Percentiles rank a stretch among this genome's conserved stretches.
These are phyloP conservation scores for Loris lydekkerianus DNA, from an alignment of 2,797 vertebrate genomes.

Conservation along the genomic window DNA sequence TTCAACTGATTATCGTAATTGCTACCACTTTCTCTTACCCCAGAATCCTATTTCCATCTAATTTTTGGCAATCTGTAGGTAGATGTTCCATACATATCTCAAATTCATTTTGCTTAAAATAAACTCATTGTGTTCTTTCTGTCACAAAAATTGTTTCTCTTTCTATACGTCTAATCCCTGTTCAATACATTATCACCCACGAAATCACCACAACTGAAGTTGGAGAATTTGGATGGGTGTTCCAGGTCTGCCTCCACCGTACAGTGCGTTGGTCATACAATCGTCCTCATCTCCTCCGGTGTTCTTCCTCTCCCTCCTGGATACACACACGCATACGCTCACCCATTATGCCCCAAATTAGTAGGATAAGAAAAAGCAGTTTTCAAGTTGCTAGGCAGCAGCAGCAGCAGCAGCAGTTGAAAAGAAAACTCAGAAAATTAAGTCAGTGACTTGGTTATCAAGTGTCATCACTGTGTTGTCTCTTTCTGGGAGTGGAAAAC, in stretches of 20 bases:
- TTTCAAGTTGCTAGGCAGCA: slow-evolving; percentile 88
- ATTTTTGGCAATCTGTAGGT: slow-evolving; percentile 55
- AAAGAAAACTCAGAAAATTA: slow-evolving; percentile 82
- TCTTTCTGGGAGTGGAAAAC: slow-evolving; percentile 64
- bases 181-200: background rate
- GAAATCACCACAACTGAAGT: background rate
- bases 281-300: background rate
- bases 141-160: slow-evolving; percentile 27
- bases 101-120: slow-evolving; percentile 41
- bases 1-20: slow-evolving; percentile 59
- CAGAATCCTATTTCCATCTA: slow-evolving; percentile 57
- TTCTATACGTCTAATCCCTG: background rate
- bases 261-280: background rate
- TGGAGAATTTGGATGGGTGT: background rate
- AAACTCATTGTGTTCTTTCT: slow-evolving; percentile 24
- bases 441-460: slow-evolving; percentile 80
- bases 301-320: background rate
- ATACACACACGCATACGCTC: background rate
- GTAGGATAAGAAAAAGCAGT: slow-evolving; percentile 85
- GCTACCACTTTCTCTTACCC: slow-evolving; percentile 35
- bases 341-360: slow-evolving; percentile 75
- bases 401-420: slow-evolving; percentile 85
- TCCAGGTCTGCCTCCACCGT: background rate
- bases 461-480: slow-evolving; percentile 62
- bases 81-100: slow-evolving; percentile 34